Evolutionary conservation across 2,888 invertebrate species (phyloP).

Genomic region (Drosophila anomalata): DNA sequence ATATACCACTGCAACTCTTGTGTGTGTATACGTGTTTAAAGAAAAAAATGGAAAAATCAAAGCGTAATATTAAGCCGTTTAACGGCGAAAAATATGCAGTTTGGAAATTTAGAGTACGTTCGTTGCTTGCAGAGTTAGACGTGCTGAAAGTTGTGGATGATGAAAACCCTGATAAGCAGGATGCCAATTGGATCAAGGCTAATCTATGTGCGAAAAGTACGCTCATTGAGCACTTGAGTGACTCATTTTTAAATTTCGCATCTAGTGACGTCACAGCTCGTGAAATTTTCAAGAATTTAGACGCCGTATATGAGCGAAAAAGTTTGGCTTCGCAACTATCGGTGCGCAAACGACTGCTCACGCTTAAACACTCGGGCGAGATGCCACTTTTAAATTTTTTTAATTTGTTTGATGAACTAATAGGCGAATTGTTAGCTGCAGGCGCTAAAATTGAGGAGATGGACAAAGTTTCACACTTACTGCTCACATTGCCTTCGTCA

Average conservation of each 20-base stretch:
- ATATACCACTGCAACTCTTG: too few species aligned
- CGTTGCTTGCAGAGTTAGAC: conserved; percentile 2
- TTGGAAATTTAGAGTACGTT: conserved; percentile 15
- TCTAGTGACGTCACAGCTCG: conserved; percentile 3
- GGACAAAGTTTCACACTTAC: conserved; percentile 20
- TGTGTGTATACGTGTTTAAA: background rate
- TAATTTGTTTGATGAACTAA: conserved; percentile 5
- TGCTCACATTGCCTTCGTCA: conserved; percentile 14
- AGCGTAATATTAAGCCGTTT: conserved; percentile 1
- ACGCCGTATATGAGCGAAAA: conserved; percentile 18
- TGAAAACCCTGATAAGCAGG: background rate
- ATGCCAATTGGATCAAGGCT: conserved; percentile 5
- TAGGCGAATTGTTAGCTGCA: conserved; percentile 10
- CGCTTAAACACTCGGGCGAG: background rate
- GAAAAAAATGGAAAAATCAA: conserved; percentile 1
- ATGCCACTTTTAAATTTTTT: conserved; percentile 1
- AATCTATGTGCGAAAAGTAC: conserved; percentile 6
- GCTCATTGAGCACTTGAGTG: conserved; percentile 4
- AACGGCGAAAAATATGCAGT: conserved; percentile 3
- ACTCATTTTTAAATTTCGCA: conserved; percentile 4
- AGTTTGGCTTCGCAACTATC: conserved; percentile 24
- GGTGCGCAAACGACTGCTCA: background rate
- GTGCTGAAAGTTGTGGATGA: background rate
- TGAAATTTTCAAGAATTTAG: conserved; percentile 6
- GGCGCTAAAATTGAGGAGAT: conserved; percentile 20